Percentiles rank a stretch among this genome's conserved stretches.
These are phyloP conservation scores for Mythimna impura DNA, from an alignment of 2,888 invertebrate genomes.

Conservation along the genomic window DNA sequence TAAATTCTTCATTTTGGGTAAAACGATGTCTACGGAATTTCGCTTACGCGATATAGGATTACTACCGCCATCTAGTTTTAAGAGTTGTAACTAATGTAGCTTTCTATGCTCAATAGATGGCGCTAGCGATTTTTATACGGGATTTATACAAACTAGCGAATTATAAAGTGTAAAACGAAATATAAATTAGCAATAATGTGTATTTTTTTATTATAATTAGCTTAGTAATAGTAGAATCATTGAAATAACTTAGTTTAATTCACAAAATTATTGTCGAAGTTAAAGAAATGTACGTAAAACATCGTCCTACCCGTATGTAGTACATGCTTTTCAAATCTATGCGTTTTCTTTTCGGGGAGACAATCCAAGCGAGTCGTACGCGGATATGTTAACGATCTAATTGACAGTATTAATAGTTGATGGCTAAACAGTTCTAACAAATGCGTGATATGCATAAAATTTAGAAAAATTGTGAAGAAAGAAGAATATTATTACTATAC, in stretches of 20 bases:
- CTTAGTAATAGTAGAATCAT: slow-evolving; percentile 51
- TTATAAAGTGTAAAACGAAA: slow-evolving; percentile 39
- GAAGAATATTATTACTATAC: slow-evolving; percentile 72
- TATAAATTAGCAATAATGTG: slow-evolving; percentile 46
- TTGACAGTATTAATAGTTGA: slow-evolving; percentile 81
- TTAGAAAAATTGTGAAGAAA: slow-evolving; percentile 82
- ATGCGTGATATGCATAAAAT: slow-evolving; percentile 86
- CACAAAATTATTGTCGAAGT: slow-evolving; percentile 55
- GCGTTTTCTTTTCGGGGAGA: slow-evolving; percentile 53
- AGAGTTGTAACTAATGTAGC: slow-evolving; percentile 40
- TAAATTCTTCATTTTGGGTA: slow-evolving; percentile 50
- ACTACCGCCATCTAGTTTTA: slow-evolving; percentile 54
- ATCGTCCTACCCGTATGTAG: slow-evolving; percentile 59
- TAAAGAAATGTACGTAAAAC: slow-evolving; percentile 46
- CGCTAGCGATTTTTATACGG: slow-evolving; percentile 37
- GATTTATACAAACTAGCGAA: slow-evolving; percentile 42
- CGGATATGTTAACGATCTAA: slow-evolving; percentile 81
- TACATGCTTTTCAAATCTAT: slow-evolving; percentile 66
- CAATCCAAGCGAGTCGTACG: slow-evolving; percentile 62
- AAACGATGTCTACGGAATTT: slow-evolving; percentile 61
- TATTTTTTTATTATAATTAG: slow-evolving; percentile 37
- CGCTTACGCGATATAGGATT: slow-evolving; percentile 19
- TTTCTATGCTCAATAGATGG: slow-evolving; percentile 49
- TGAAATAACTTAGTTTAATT: slow-evolving; percentile 37
- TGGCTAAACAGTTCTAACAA: slow-evolving; percentile 73